Percentiles rank a stretch among this genome's conserved stretches.
Evolutionary conservation across 2,888 invertebrate genomes (phyloP).

Genomic region (Celastrina argiolus): DNA sequence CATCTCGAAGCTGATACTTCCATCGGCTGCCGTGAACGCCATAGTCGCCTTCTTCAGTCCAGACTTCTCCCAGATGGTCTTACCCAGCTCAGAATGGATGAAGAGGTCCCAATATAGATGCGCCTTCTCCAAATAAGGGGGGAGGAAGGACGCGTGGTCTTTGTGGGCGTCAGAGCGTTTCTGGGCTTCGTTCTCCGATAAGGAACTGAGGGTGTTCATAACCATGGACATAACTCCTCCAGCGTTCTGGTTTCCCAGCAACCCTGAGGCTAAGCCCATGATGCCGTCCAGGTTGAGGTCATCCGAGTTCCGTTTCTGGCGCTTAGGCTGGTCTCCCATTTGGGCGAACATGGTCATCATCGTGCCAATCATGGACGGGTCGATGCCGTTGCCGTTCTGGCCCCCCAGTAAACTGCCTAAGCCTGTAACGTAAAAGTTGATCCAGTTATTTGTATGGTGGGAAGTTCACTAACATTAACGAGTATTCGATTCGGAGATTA

Average conservation of each 20-base stretch:
- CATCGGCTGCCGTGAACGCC: slow-evolving; percentile 82
- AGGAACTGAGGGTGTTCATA: slow-evolving; percentile 80
- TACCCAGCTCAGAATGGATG: slow-evolving; percentile 86
- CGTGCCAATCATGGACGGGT: slow-evolving; percentile 73
- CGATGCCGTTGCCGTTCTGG: slow-evolving; percentile 77
- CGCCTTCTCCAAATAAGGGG: slow-evolving; percentile 79
- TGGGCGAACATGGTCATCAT: slow-evolving; percentile 70
- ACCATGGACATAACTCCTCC: slow-evolving; percentile 81
- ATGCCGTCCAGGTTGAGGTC: slow-evolving; percentile 75
- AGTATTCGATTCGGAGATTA: not conserved
- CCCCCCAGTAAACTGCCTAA: slow-evolving; percentile 76
- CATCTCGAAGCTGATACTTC: slow-evolving; percentile 83
- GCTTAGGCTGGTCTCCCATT: slow-evolving; percentile 45
- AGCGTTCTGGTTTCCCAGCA: slow-evolving; percentile 65
- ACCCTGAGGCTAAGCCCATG: slow-evolving; percentile 74
- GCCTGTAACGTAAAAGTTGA: slow-evolving; percentile 45
- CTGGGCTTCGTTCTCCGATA: slow-evolving; percentile 79
- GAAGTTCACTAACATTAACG: not conserved
- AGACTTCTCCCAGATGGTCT: slow-evolving; percentile 83
- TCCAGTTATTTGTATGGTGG: not conserved
- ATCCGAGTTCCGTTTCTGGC: slow-evolving; percentile 49
- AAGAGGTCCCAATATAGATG: slow-evolving; percentile 89
- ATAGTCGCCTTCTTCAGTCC: slow-evolving; percentile 84
- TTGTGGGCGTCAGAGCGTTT: slow-evolving; percentile 80
- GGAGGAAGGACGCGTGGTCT: slow-evolving; percentile 84